A percentile compares a stretch with the other conserved stretches of the same genome.
phyloP scores from a whole-genome alignment of 2,797 vertebrate species.

The Clarias pachynema region DNA sequence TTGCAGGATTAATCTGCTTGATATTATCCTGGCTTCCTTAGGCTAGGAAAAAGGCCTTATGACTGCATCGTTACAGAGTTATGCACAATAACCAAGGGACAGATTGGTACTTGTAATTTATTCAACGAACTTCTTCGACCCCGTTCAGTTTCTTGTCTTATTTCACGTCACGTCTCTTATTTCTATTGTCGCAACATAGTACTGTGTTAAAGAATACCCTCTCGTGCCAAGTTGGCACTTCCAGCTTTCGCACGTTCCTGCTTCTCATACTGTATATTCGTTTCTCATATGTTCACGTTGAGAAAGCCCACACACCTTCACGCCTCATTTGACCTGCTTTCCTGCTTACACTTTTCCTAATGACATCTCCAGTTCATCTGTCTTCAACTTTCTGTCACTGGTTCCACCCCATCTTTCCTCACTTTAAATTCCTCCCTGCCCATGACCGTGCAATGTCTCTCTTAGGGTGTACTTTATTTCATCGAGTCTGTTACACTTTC shows the following conservation, averaged over 20 bases:
- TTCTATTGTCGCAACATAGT: background rate
- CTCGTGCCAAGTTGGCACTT: background rate
- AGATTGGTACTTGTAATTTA: conserved; percentile 3
- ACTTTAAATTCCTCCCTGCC: conserved; percentile 23
- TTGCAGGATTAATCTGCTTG: conserved; percentile 21
- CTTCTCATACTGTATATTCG: background rate
- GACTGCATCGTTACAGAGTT: background rate
- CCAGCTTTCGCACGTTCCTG: conserved; percentile 6
- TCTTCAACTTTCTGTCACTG: conserved; percentile 5
- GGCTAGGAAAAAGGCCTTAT: conserved; percentile 13
- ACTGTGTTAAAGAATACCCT: background rate
- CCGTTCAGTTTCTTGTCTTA: background rate
- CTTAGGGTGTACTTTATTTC: conserved; percentile 36
- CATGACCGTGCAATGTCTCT: conserved; percentile 31
- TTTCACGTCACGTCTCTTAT: conserved; percentile 7
- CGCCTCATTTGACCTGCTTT: conserved; percentile 32
- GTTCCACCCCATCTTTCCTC: conserved; percentile 10
- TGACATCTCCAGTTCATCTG: conserved; percentile 29
- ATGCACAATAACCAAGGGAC: conserved; percentile 1
- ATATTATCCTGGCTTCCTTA: conserved; percentile 32
- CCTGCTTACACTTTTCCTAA: conserved; percentile 22
- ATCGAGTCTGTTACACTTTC: conserved; percentile 9
- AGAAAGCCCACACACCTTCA: conserved; percentile 31
- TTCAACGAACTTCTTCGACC: background rate
- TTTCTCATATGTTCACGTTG: background rate